Percentiles rank a stretch among this genome's conserved stretches.
These are phyloP conservation scores for Orgyia antiqua DNA, from an alignment of 2,888 invertebrate genomes.

Conservation along the genomic window DNA sequence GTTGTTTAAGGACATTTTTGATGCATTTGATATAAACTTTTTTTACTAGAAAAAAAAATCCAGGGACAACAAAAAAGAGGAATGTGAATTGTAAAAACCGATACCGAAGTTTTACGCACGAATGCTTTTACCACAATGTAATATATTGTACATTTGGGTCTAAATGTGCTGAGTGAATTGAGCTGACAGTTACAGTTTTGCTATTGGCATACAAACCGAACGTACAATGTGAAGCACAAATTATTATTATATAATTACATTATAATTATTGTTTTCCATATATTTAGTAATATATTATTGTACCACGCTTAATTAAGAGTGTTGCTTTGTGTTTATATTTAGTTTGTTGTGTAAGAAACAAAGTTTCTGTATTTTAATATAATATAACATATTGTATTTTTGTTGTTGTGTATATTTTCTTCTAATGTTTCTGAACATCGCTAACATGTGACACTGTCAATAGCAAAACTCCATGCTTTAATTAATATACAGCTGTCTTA, in stretches of 20 bases:
- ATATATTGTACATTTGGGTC: slow-evolving; percentile 78
- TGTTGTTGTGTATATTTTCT: slow-evolving; percentile 69
- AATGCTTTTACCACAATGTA: slow-evolving; percentile 73
- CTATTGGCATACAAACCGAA: slow-evolving; percentile 66
- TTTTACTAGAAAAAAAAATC: slow-evolving; percentile 73
- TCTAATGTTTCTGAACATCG: slow-evolving; percentile 39
- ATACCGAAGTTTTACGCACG: slow-evolving; percentile 70
- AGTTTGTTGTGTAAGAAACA: slow-evolving; percentile 69
- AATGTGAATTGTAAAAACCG: slow-evolving; percentile 69
- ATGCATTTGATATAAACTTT: slow-evolving; percentile 78
- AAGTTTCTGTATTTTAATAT: slow-evolving; percentile 70
- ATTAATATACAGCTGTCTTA: slow-evolving; percentile 69
- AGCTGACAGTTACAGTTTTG: slow-evolving; percentile 74
- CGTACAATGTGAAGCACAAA: slow-evolving; percentile 54
- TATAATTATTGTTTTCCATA: slow-evolving; percentile 55
- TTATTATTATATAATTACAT: slow-evolving; percentile 28
- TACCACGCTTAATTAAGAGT: slow-evolving; percentile 71
- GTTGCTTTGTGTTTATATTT: slow-evolving; percentile 75
- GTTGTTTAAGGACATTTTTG: slow-evolving; percentile 77
- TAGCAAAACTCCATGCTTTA: slow-evolving; percentile 75
- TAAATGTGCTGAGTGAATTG: slow-evolving; percentile 75
- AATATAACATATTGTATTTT: slow-evolving; percentile 70
- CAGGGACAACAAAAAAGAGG: slow-evolving; percentile 49
- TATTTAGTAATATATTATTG: slow-evolving; percentile 69
- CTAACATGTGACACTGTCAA: slow-evolving; percentile 62